Conservation (phyloP, 2,113 vertebrate species). For the Hemichromis elongatus region DNA sequence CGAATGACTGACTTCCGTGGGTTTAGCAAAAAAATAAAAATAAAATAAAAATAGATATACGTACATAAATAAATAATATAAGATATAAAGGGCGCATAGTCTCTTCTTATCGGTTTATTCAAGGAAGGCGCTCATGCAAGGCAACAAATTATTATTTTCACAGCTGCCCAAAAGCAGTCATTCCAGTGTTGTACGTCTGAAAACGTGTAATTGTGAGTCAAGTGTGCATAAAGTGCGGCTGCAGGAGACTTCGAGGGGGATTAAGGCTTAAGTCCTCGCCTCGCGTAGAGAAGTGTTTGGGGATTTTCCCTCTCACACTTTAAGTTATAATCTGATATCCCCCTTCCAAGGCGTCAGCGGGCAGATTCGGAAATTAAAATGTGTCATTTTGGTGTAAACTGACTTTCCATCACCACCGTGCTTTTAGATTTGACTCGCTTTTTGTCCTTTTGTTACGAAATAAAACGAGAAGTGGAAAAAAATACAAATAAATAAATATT, state of each 20-base stretch:
- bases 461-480: not conserved
- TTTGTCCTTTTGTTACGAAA: not conserved
- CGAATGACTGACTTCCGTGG: not conserved
- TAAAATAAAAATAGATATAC: not conserved
- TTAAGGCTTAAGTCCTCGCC: slow-evolving; percentile 37
- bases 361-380: not conserved
- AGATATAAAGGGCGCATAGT: not conserved
- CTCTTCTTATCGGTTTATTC: not conserved
- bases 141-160: slow-evolving; percentile 43
- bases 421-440: not conserved
- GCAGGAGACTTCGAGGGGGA: slow-evolving; percentile 12
- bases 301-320: not conserved
- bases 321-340: not conserved
- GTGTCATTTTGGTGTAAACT: not conserved
- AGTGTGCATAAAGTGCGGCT: slow-evolving; percentile 26
- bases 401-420: not conserved
- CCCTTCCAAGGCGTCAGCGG: not conserved
- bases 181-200: slow-evolving; percentile 14
- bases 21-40: not conserved
- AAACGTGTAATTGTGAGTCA: slow-evolving; percentile 48
- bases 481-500: not conserved
- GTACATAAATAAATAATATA: not conserved
- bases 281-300: slow-evolving; percentile 19
- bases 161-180: slow-evolving; percentile 13
- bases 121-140: not conserved